phyloP scores from a whole-genome alignment of 2,797 vertebrate species.

The Vultur gryphus region DNA sequence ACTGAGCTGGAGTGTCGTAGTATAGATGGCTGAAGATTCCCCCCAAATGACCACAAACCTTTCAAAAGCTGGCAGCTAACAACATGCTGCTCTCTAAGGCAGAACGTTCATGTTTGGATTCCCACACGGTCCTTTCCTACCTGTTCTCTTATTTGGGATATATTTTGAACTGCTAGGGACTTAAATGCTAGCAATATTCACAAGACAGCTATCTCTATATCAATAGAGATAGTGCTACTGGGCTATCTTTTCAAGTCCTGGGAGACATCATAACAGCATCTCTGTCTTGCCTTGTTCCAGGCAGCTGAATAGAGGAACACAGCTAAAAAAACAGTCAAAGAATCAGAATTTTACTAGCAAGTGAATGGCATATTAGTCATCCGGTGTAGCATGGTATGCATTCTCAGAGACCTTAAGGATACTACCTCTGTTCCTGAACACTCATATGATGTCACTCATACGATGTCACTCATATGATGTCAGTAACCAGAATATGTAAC shows the following conservation, averaged over 20 bases:
- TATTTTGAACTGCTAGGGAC: not conserved
- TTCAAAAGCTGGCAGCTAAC: constrained; percentile 22
- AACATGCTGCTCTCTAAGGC: not conserved
- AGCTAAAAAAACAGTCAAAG: not conserved
- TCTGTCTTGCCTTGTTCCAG: not conserved
- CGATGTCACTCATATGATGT: fast-evolving
- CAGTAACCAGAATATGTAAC: not conserved
- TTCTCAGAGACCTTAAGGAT: not conserved
- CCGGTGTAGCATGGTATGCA: not conserved
- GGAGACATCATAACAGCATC: not conserved
- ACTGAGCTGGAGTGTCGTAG: not conserved
- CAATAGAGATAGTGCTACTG: not conserved
- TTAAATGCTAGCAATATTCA: not conserved
- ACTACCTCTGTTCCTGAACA: not conserved
- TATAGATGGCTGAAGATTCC: not conserved
- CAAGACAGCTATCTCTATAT: not conserved
- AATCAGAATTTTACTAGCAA: not conserved
- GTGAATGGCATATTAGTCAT: not conserved
- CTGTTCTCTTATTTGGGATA: not conserved
- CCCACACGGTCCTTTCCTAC: not conserved
- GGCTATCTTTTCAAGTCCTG: not conserved
- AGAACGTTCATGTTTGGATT: not conserved
- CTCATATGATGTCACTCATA: fast-evolving
- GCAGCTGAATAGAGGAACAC: not conserved
- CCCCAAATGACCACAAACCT: not conserved